Percentiles rank a stretch among this genome's conserved stretches.
These are phyloP conservation scores for Heteropelma amictum DNA, from an alignment of 2,888 invertebrate species.

Conservation along the genomic window DNA sequence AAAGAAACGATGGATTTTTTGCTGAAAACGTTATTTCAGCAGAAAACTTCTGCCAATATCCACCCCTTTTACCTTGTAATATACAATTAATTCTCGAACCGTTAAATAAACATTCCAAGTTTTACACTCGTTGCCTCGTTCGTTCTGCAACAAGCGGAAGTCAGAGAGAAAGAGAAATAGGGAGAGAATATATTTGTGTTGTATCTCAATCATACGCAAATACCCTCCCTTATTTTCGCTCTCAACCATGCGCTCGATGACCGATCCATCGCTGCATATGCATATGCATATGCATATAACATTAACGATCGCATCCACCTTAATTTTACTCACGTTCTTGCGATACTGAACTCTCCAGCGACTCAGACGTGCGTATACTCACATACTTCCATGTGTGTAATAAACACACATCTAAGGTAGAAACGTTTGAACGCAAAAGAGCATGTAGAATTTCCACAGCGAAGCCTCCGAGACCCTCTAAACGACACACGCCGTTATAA, in stretches of 20 bases:
- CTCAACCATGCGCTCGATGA: background rate
- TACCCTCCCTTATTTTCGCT: background rate
- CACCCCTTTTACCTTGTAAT: slow-evolving; percentile 28
- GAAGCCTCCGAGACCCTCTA: background rate
- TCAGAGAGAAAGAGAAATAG: background rate
- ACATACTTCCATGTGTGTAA: too few species aligned
- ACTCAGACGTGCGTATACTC: too few species aligned
- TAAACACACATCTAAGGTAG: background rate
- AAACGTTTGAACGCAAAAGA: background rate
- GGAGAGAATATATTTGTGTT: background rate
- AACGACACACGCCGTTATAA: background rate
- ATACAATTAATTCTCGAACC: slow-evolving; percentile 59
- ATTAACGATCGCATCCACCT: background rate
- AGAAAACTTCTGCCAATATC: slow-evolving; percentile 30
- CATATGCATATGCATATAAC: background rate
- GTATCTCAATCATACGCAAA: background rate
- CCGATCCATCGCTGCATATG: too few species aligned
- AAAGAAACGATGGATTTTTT: slow-evolving; percentile 17
- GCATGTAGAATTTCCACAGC: background rate
- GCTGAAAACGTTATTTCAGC: slow-evolving; percentile 50
- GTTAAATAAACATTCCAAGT: slow-evolving; percentile 60
- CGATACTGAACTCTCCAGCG: too few species aligned
- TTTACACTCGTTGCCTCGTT: background rate
- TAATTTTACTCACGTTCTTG: too few species aligned
- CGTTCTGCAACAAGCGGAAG: background rate